Evolutionary conservation across 2,797 vertebrate species (phyloP), one percentile per base, ranked within the genome.

Genomic region (Ctenopoma kingsleyae): DNA sequence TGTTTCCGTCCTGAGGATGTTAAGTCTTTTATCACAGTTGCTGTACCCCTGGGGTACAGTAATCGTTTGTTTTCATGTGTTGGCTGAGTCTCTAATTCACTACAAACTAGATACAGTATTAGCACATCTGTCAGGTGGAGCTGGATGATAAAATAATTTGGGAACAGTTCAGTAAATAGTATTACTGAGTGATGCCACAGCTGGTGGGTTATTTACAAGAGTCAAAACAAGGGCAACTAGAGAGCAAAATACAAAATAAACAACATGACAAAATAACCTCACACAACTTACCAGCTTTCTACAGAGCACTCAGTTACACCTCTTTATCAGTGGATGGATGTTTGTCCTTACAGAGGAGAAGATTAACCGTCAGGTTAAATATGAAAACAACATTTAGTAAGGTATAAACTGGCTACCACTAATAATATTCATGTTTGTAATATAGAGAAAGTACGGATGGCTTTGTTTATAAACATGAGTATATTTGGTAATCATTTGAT

Each of bases 121-220:
- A 23, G 10, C 64, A 72, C 83, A 76, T 84, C 84, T 79, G 79
- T 70, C 73, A 49, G 67, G 36, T 59, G 46, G 49, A 74, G 17
- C 23, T 4, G 51, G 59, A 63, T 12, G 48, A 69, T 36, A 13
- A 60, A 69, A 60, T 43, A 32, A 32, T 32, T 32, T 9, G 30
- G 30, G 30, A 8, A 32, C 30, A 8, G 2, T 51, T 36, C 19
- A 22, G 51, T 43, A 67, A 81, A 66, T 44, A 61, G 23, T 17
- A 48, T 51, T 57, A 74, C 2, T 38, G n/a, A 57, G 35, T 53
- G 64, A 49, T 22, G 19, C 22, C 52, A 66, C 72, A 83, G 75
- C 75, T 80, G 75, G 20, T 2, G 13, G 32, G 16, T 43, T 66
- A 52, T 70, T 43, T 10, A 55, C 6, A 22, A 10, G n/a, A 63